Base-by-base conservation (phyloP, 2,113 vertebrate genomes). In the Corythoichthys haematopterus region DNA sequence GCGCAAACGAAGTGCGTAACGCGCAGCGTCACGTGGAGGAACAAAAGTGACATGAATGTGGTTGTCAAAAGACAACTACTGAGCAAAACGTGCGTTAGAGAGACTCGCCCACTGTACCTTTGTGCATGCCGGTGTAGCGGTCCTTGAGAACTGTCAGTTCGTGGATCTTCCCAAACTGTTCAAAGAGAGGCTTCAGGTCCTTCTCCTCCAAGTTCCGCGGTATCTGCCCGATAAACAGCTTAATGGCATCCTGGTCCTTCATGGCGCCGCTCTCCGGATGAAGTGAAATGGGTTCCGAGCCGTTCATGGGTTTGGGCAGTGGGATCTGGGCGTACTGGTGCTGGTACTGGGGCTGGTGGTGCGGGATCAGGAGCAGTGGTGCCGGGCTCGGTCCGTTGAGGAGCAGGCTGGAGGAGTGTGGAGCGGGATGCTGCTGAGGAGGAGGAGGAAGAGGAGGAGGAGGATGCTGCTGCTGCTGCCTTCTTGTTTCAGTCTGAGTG, bases 221-320 rank as follows among this genome's bases (percentile, higher is more conserved):
- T 87, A 98, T 98, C 93, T 98, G 96, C 88, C 96, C 96, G 89
- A 98, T 94, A 90, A 98, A 98, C 75, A 98, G 94, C 92, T 98
- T 98, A 90, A 98, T 98, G 89, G 96, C 96, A 89, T 98, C 96
- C 91, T 96, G 94, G 91, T 98, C 95, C 92, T 97, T 98, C 94
- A 95, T 95, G 90, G 87, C 90, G 90, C 91, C 90, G 91, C 90
- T 94, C 91, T 94, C 94, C 91, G 92, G 91, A 91, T 93, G 94
- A 85, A 93, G 93, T 85, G 92, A 92, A 88, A 93, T 92, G 89
- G 94, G 91, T 92, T 95, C 94, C 90, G 94, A 93, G 85, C 92
- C 93, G 95, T 94, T 96, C 95, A 96, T 96, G 89, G 93, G 94
- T 93, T 95, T 95, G 77, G 93, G 91, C 77, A 91, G 87, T 89